phyloP scores from a whole-genome alignment of 1,140 invertebrate genomes.

The Trichogramma pretiosum region DNA sequence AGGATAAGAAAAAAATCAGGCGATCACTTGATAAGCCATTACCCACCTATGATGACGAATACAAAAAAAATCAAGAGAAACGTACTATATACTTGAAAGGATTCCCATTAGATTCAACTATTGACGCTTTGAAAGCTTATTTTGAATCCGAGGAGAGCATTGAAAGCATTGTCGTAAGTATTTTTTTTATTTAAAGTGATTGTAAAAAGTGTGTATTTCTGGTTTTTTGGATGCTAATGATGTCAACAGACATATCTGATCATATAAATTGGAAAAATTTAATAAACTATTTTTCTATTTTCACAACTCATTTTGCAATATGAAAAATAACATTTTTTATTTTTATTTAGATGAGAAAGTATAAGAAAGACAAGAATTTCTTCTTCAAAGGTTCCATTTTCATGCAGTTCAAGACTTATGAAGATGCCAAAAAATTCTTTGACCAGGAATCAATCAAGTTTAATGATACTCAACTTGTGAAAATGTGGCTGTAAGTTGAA shows the following conservation, averaged over 20 bases:
- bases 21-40: slow-evolving; percentile 66
- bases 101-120: slow-evolving; percentile 62
- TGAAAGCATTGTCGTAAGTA: slow-evolving; percentile 64
- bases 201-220: slow-evolving; percentile 4
- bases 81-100: slow-evolving; percentile 84
- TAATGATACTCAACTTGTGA: slow-evolving; percentile 59
- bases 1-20: slow-evolving; percentile 74
- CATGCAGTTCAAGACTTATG: slow-evolving; percentile 68
- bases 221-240: neutral
- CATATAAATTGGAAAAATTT: too few relatives aligned
- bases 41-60: slow-evolving; percentile 77
- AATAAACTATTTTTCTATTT: slow-evolving; percentile 3
- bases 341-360: slow-evolving; percentile 56
- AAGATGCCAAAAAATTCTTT: slow-evolving; percentile 61
- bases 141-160: slow-evolving; percentile 62
- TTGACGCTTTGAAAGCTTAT: slow-evolving; percentile 68
- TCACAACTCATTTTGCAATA: slow-evolving; percentile 1
- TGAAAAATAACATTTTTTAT: slow-evolving; percentile 4
- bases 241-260: too few relatives aligned
- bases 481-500: slow-evolving; percentile 60
- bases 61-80: slow-evolving; percentile 64
- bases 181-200: slow-evolving; percentile 27
- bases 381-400: slow-evolving; percentile 87
- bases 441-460: slow-evolving; percentile 60
- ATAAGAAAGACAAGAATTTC: slow-evolving; percentile 56